Evolutionary conservation across 2,113 vertebrate species (phyloP), one percentile per base, ranked within the genome.

Genomic region (Bufo gargarizans): DNA sequence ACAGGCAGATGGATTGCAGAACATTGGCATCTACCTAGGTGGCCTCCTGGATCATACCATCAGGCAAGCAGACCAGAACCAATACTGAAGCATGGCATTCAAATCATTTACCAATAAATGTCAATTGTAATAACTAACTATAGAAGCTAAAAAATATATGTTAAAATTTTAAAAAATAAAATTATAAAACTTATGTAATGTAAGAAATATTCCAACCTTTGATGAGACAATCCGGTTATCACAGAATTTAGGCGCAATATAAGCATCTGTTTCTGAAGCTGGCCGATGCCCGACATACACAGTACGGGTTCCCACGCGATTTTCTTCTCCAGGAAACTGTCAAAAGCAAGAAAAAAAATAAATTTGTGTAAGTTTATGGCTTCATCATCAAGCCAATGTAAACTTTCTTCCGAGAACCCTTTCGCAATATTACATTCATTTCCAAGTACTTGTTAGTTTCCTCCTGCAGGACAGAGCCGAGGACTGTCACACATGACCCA

Each of bases 201-300:
- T 9, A 76, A 45, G 79, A 47, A 58, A 47, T 3, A 14, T 67
- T 91, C 95, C 93, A 95, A 99, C 98, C 98, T 99, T 99, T 90
- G 98, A 99, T 77, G 98, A 99, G 90, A 99, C 95, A 9, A 99
- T 99, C 94, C 97, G 97, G 93, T 99, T 99, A 93, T 98, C 96
- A 72, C 97, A 98, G 95, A 98, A 99, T 92, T 96, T 98, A 87
- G 96, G 95, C 56, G 96, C 96, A 91, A 96, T 94, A 6, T 96
- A 97, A 0, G 94, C 92, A 83, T 98, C 98, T 16, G 93, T 94
- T 90, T 93, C 92, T 0, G 92, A 92, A 74, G 94, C 91, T 0
- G 93, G 92, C 33, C 92, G 96, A 91, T 95, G 96, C 77, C 98
- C 97, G n/a, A 99, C 95, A 84, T 96, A 94, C 92, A 99, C 94